Base-by-base conservation (phyloP, 2,113 vertebrate species). In the Catharus minimus region DNA sequence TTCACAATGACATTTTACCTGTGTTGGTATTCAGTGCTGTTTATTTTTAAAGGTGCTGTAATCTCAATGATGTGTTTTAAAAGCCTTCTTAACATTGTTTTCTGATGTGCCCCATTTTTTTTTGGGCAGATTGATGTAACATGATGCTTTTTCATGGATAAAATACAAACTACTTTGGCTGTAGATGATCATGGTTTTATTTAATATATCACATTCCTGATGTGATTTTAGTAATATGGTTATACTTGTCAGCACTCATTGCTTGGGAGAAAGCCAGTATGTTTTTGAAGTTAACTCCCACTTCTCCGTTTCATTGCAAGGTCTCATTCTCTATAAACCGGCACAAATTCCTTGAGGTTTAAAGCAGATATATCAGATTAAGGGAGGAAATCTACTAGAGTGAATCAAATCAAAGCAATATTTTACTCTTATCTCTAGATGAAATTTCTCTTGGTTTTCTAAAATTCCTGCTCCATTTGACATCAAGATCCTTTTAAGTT, bases 11-110 rank as follows among this genome's bases (percentile, higher is more conserved):
- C 96, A 97, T 98, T 97, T 97, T 97, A 98, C 98, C 97, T 98
- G 97, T 97, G 96, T 97, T 98, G 97, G 96, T 97, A 98, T 97
- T 97, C 95, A 86, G 95, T 96, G 96, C 91, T 97, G 96, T 97
- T 98, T 97, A 97, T 97, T 97, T 98, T 98, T 97, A 98, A 98
- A 97, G 97, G 97, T 97, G 97, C 89, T 92, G 96, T 98, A 98
- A 98, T 98, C 93, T 97, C 96, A 97, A 96, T 97, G 96, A 98
- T 97, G 97, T 97, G 96, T 97, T 98, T 98, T 98, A 97, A 98
- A 98, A 96, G 93, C 96, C 94, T 96, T 96, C 94, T 97, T 97
- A 96, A 96, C 96, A 96, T 92, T 95, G 96, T 97, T 97, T 96
- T 93, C 96, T 93, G 95, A 95, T 78, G 79, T 88, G 92, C 61